phyloP scores from a whole-genome alignment of 2,888 invertebrate species.

The Zhengitettix transpicula region DNA sequence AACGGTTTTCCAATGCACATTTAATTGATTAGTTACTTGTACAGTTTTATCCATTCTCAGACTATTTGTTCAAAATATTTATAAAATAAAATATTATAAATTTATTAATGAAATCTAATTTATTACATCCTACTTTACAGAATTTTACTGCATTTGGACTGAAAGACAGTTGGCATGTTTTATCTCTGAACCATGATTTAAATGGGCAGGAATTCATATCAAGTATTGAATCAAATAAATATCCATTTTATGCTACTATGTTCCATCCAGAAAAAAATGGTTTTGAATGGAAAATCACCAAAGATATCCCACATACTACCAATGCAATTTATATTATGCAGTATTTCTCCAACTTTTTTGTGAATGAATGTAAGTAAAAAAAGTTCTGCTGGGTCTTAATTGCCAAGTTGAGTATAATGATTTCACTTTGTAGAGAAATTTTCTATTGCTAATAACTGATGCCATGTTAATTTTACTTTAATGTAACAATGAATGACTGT shows the following conservation, averaged over 20 bases:
- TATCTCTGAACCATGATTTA: slow-evolving; percentile 52
- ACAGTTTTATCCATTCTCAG: too few relatives aligned
- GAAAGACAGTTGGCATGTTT: slow-evolving; percentile 43
- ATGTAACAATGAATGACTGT: too few relatives aligned
- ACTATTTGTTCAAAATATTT: too few relatives aligned
- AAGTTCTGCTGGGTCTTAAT: too few relatives aligned
- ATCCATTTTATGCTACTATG: slow-evolving; percentile 72
- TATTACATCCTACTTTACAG: slow-evolving; percentile 21
- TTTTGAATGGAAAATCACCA: slow-evolving; percentile 52
- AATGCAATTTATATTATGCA: slow-evolving; percentile 47
- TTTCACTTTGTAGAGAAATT: too few relatives aligned
- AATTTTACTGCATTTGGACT: slow-evolving; percentile 36
- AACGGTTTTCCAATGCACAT: too few relatives aligned
- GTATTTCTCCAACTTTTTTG: slow-evolving; percentile 69
- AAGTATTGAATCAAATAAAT: slow-evolving; percentile 49
- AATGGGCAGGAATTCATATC: slow-evolving; percentile 55
- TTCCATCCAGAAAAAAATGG: slow-evolving; percentile 83
- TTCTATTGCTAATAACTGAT: too few relatives aligned
- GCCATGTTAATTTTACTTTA: too few relatives aligned
- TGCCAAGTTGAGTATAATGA: too few relatives aligned
- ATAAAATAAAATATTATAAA: too few relatives aligned
- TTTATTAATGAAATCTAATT: too few relatives aligned
- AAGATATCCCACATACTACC: slow-evolving; percentile 44
- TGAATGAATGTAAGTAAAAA: slow-evolving; percentile 39
- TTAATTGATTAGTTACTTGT: too few relatives aligned